Base-by-base conservation (phyloP, 2,113 vertebrate species). In the Tringa solitaria region DNA sequence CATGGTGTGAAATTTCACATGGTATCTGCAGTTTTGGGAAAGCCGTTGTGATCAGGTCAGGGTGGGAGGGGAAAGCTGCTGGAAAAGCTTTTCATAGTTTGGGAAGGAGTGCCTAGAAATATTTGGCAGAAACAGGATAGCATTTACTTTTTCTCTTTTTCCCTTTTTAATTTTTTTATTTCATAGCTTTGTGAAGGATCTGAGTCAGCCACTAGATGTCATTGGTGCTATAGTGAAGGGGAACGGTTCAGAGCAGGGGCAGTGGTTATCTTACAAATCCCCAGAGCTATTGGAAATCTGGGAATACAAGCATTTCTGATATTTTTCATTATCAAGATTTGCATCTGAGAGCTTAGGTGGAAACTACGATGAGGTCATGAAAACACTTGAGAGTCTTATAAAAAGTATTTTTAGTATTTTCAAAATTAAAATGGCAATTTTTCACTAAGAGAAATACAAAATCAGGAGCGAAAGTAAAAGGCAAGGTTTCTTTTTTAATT, bases 201-300 rank as follows among this genome's bases (percentile, higher is more conserved):
- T 0, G 43, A 8, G 20, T 2, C 5, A 15, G 35, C 90, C 96
- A 21, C 94, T 95, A 96, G 96, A 69, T 97, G 96, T 95, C 96
- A 79, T 0, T 2, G 39, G 53, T 20, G 91, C 13, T 14, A 19
- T 23, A 68, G 77, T 0, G 22, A 61, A 53, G 60, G 28, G 45
- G 10, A 45, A 0, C 0, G 4, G 12, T 2, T 7, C 9, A 1
- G 8, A 2, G 37, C 15, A 8, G 27, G n/a, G 14, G 41, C 24
- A 5, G 19, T 3, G 50, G 2, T 14, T 2, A 0, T 6, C 3
- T 27, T 2, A 0, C 0, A 6, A 28, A 26, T 4, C 20, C 32
- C 20, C 3, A 2, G 3, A 22, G 7, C 32, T 7, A 1, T 0
- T 2, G 32, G n/a, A 12, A 72, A 48, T 0, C 6, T 4, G 17